Conservation (phyloP, 2,797 vertebrate species). For the Rhinogobio ventralis region DNA sequence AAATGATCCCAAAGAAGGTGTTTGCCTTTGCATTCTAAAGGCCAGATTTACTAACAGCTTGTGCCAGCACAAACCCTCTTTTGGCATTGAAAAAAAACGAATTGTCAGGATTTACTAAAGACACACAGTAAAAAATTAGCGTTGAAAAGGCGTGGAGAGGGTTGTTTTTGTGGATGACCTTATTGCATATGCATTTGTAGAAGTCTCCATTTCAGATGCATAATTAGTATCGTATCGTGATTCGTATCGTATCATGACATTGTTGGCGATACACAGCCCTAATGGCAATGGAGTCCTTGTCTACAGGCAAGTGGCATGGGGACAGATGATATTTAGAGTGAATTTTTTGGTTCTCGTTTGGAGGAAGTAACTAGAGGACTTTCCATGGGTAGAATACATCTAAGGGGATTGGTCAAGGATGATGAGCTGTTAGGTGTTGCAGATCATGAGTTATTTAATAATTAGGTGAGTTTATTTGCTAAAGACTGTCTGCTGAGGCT, state of each 20-base stretch:
- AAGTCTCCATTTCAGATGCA: too few species aligned
- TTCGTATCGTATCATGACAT: too few species aligned
- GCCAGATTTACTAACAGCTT: too few species aligned
- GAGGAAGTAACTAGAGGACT: not conserved
- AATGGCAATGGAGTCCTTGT: slow-evolving; percentile 29
- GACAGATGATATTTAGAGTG: slow-evolving; percentile 5
- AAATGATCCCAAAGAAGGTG: not conserved
- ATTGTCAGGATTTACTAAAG: too few species aligned
- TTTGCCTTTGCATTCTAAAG: not conserved
- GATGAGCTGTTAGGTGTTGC: not conserved
- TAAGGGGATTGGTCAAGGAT: not conserved
- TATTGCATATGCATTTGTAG: too few species aligned
- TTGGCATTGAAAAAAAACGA: too few species aligned
- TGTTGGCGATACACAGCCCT: too few species aligned
- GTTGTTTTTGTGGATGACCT: too few species aligned
- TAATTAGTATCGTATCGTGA: too few species aligned
- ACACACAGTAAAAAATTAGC: too few species aligned
- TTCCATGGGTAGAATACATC: not conserved
- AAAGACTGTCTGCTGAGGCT: slow-evolving; percentile 14
- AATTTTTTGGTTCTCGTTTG: not conserved
- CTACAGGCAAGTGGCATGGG: slow-evolving; percentile 10
- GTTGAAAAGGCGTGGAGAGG: too few species aligned
- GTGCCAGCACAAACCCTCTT: too few species aligned
- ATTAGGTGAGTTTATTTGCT: slow-evolving; percentile 36
- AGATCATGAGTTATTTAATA: slow-evolving; percentile 31